These are phyloP conservation scores for Tenrec ecaudatus DNA, from an alignment of 2,113 vertebrate genomes.

Conservation along the genomic window DNA sequence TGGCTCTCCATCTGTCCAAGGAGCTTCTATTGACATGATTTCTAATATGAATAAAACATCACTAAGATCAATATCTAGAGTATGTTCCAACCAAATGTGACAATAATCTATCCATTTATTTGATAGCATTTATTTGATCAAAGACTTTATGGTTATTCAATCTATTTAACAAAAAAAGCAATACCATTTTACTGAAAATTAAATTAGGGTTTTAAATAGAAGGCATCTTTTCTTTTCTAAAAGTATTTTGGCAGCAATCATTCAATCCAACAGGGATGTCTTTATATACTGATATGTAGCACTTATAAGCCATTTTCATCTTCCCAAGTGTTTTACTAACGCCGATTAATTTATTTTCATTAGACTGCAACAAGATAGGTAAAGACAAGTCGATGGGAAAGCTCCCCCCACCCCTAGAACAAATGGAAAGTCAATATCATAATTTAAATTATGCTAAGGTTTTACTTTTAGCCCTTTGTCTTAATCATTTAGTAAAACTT, in stretches of 20 bases:
- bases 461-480: conserved; percentile 18
- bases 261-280: conserved; percentile 45
- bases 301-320: conserved; percentile 41
- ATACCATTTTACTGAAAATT: conserved; percentile 65
- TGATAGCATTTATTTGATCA: conserved; percentile 62
- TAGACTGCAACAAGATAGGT: conserved; percentile 53
- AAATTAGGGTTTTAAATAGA: conserved; percentile 65
- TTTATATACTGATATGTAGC: conserved; percentile 59
- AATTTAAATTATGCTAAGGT: conserved; percentile 33
- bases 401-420: not conserved
- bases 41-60: conserved; percentile 65
- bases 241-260: conserved; percentile 65
- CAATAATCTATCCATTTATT: conserved; percentile 46
- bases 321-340: conserved; percentile 60
- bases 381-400: conserved; percentile 40
- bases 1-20: conserved; percentile 50
- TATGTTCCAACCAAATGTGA: conserved; percentile 60
- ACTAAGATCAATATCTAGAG: conserved; percentile 54
- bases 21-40: conserved; percentile 56
- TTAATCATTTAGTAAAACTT: conserved; percentile 20
- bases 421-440: conserved; percentile 46
- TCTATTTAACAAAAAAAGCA: conserved; percentile 62
- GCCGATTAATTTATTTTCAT: conserved; percentile 62
- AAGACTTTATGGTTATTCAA: conserved; percentile 54
- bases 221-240: conserved; percentile 11